These are phyloP conservation scores for Lamellibrachia columna DNA, from an alignment of 2,888 invertebrate species.

Conservation along the genomic window DNA sequence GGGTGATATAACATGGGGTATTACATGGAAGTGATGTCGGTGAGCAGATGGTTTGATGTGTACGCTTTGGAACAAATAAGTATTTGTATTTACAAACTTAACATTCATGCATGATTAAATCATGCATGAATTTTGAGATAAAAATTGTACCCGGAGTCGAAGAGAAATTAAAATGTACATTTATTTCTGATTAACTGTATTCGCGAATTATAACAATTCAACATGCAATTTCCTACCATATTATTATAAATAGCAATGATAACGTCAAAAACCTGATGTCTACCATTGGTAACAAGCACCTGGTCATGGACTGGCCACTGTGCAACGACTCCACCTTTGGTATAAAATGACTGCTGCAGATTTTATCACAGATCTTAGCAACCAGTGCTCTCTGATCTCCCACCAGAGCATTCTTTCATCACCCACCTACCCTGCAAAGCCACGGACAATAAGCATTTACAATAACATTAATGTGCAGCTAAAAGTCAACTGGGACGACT, in stretches of 20 bases:
- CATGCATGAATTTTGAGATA: not conserved
- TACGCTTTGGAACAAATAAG: too few relatives aligned
- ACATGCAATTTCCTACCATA: constrained; percentile 16
- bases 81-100: too few relatives aligned
- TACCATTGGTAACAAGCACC: not conserved
- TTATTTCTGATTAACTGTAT: not conserved
- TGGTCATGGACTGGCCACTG: not conserved
- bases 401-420: not conserved
- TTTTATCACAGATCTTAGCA: constrained; percentile 12
- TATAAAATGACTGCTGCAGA: not conserved
- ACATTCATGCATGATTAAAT: not conserved
- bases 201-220: not conserved
- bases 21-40: not conserved
- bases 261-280: not conserved
- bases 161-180: constrained; percentile 12
- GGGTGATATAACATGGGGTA: not conserved
- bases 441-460: not conserved
- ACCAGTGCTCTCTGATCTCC: not conserved
- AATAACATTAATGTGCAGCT: not conserved
- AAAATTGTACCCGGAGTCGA: not conserved
- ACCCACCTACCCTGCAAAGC: not conserved
- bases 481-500: not conserved
- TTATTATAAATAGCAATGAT: constrained; percentile 16
- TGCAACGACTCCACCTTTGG: constrained; percentile 1
- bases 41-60: too few relatives aligned